Base-by-base conservation (phyloP, 92 coral and sea anemone species). In the Phenganax marumi region DNA sequence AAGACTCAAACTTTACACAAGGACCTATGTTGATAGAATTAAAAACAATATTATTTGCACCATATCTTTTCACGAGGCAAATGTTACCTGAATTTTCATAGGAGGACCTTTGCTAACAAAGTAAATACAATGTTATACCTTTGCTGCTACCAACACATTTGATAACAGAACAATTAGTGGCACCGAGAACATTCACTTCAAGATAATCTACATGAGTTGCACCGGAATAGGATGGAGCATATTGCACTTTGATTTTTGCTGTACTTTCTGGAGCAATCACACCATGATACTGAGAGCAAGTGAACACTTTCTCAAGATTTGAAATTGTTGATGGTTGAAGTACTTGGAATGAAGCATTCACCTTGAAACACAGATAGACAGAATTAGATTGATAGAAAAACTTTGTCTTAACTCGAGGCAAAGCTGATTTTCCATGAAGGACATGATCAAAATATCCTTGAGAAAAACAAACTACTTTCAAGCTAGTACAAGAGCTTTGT, bases 101-200 rank as follows among this genome's bases (percentile, higher is more conserved):
- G 43, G 43, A 33, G 5, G 43, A 33, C 43, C 43, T 33, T 33
- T 33, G 43, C 43, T 1, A 33, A 33, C 54, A 16, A 24, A 33
- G n/a, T 61, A 62, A 58, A 8, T 52, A 54, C 50, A n/a, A 7
- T 10, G 16, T 10, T 12, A 49, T 71, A 95, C 98, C 98, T 91
- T 95, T 92, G 12, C 98, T 93, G 8, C 61, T 65, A 43, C 98
- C 98, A 12, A 81, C 57, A 58, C 98, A 95, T 23, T 92, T 95
- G 52, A 95, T 85, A 7, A 89, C 91, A 26, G 98, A 95, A 72
- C 97, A 92, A 81, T 90, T 91, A 0, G 97, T 89, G 50, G 97
- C 98, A 24, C 98, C 98, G 39, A 95, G 92, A 58, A 92, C 98
- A 23, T 92, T 88, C 61, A 95, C 93, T 80, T 95, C 98, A 74